phyloP scores from a whole-genome alignment of 2,797 vertebrate species.

The Brachyalestes nurse region DNA sequence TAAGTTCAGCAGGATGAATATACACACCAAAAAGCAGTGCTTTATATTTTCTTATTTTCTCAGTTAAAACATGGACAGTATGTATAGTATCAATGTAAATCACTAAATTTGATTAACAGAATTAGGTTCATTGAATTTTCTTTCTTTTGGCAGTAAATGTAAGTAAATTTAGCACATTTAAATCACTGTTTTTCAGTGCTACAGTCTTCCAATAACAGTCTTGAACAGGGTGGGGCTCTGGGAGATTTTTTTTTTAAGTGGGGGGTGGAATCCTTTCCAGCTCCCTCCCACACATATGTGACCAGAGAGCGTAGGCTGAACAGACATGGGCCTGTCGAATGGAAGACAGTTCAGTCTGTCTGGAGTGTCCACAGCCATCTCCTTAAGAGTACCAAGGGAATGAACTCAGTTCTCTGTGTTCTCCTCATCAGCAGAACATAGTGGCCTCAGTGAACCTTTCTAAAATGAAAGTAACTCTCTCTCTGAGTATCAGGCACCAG shows the following conservation, averaged over 20 bases:
- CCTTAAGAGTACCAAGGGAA: conserved; percentile 10
- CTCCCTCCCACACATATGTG: conserved; percentile 48
- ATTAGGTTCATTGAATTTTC: not conserved
- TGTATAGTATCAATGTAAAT: no score
- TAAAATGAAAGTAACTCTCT: no score
- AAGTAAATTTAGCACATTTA: not conserved
- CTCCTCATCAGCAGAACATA: conserved; percentile 1
- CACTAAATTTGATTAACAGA: no score
- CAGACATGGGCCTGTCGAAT: conserved; percentile 41
- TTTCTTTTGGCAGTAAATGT: not conserved
- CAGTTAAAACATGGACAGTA: no score
- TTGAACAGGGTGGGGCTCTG: conserved; percentile 52
- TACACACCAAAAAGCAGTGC: not conserved
- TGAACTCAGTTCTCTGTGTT: not conserved
- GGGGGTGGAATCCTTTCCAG: conserved; percentile 30
- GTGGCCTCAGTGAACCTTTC: not conserved
- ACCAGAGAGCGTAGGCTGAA: conserved; percentile 45
- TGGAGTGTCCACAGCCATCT: not conserved
- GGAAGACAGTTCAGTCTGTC: conserved; percentile 20
- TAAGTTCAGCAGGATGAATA: not conserved
- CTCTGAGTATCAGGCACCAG: not conserved
- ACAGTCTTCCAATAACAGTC: conserved; percentile 41
- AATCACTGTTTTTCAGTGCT: not conserved
- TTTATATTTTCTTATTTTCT: no score
- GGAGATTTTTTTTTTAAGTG: conserved; percentile 7